Percentiles rank a stretch among this genome's conserved stretches.
These are phyloP conservation scores for Cephus cinctus DNA, from an alignment of 1,140 invertebrate genomes.

Conservation along the genomic window DNA sequence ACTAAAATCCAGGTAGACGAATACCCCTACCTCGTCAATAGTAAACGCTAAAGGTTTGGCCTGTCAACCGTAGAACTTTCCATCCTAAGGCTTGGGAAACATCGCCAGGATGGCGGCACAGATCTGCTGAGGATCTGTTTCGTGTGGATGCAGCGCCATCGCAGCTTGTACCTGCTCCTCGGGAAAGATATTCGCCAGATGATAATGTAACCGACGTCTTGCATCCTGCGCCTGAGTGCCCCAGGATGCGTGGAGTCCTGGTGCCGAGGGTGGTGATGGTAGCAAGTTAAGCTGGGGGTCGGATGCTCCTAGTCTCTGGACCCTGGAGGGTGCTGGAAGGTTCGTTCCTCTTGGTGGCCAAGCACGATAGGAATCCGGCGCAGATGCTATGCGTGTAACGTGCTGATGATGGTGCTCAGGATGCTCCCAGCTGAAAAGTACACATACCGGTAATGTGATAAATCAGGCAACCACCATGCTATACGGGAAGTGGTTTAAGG, in stretches of 20 bases:
- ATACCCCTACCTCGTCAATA: no score
- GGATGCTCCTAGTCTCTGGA: slow-evolving; percentile 60
- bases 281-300: slow-evolving; percentile 66
- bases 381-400: slow-evolving; percentile 76
- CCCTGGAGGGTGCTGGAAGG: slow-evolving; percentile 42
- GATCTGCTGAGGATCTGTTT: slow-evolving; percentile 84
- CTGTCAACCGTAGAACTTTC: no score
- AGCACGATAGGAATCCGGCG: slow-evolving; percentile 66
- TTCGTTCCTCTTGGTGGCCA: slow-evolving; percentile 49
- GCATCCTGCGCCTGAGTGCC: slow-evolving; percentile 63
- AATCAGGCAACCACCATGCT: not conserved
- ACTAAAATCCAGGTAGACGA: no score
- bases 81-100: slow-evolving; percentile 61
- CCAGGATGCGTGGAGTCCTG: slow-evolving; percentile 50
- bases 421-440: slow-evolving; percentile 47
- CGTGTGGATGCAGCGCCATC: slow-evolving; percentile 82
- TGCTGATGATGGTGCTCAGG: slow-evolving; percentile 50
- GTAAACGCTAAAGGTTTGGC: no score
- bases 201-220: slow-evolving; percentile 76
- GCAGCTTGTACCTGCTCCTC: slow-evolving; percentile 82
- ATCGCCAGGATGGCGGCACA: slow-evolving; percentile 82
- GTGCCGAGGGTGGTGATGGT: slow-evolving; percentile 26
- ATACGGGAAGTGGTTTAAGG: no score
- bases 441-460: not conserved
- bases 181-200: slow-evolving; percentile 84